These are phyloP conservation scores for Cosmopolites sordidus DNA, from an alignment of 2,888 invertebrate genomes.

Conservation along the genomic window DNA sequence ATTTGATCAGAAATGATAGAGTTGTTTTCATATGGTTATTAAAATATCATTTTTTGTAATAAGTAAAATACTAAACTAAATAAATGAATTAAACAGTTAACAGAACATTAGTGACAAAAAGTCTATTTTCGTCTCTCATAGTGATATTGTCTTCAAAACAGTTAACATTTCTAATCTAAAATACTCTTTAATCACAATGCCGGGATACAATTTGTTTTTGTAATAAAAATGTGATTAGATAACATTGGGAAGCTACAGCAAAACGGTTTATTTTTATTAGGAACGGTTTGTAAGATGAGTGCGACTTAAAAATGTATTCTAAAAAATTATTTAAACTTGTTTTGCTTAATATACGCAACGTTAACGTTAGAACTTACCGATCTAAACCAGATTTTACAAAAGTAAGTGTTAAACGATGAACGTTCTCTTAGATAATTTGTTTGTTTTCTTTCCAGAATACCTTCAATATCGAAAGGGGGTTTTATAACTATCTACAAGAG, in stretches of 20 bases:
- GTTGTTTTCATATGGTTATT: no score
- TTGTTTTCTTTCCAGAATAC: conserved; percentile 56
- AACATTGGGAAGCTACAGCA: background rate
- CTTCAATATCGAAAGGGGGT: conserved; percentile 59
- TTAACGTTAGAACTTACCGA: background rate
- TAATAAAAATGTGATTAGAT: conserved; percentile 1
- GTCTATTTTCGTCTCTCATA: background rate
- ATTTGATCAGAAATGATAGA: no score
- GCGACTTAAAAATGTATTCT: background rate
- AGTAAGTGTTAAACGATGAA: conserved; percentile 12
- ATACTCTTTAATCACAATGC: no score
- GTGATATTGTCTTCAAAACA: background rate
- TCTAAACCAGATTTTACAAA: conserved; percentile 22
- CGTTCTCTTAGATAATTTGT: no score
- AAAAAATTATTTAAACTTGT: background rate
- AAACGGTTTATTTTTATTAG: background rate
- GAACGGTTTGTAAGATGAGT: background rate
- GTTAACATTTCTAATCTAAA: no score
- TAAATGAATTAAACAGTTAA: no score
- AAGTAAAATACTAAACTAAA: no score
- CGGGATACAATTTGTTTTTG: background rate
- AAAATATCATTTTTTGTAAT: no score
- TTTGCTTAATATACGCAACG: background rate
- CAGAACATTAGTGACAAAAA: no score
- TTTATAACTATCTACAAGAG: conserved; percentile 54